phyloP scores from a whole-genome alignment of 2,113 vertebrate species.

The Aegithalos caudatus region DNA sequence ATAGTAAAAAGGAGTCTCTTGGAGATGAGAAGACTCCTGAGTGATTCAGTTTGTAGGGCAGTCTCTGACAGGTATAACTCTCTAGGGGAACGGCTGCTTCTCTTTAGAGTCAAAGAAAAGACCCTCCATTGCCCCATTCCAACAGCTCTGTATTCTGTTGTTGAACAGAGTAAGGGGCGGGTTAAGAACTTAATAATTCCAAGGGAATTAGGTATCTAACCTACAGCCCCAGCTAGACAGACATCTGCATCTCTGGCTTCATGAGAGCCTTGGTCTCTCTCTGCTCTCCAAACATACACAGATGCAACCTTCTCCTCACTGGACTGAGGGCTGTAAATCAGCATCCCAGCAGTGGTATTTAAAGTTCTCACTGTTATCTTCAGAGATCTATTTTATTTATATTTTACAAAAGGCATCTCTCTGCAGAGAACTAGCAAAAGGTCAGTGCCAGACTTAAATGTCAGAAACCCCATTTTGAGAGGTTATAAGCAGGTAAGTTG shows the following conservation, averaged over 20 bases:
- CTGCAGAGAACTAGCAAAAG: constrained; percentile 39
- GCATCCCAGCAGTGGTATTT: constrained; percentile 22
- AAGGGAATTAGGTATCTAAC: background rate
- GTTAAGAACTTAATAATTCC: background rate
- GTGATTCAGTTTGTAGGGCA: background rate
- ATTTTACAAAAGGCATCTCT: constrained; percentile 40
- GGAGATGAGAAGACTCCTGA: background rate
- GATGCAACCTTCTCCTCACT: background rate
- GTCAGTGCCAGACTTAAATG: constrained; percentile 26
- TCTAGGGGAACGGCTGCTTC: background rate
- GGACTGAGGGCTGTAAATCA: background rate
- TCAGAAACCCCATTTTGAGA: constrained; percentile 39
- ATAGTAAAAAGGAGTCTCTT: background rate
- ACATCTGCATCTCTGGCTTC: background rate
- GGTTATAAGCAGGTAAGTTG: background rate
- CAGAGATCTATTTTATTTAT: constrained; percentile 38
- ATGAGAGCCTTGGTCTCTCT: background rate
- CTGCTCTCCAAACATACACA: background rate
- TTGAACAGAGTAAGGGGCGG: background rate
- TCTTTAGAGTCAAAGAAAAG: background rate
- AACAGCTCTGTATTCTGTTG: background rate
- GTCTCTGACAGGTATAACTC: background rate
- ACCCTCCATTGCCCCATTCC: background rate
- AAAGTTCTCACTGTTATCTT: background rate
- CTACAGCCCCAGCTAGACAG: background rate